A percentile compares a stretch with the other conserved stretches of the same genome.
phyloP scores from a whole-genome alignment of 64 coral and sea anemone species.

The Catalaphyllia jardinei region DNA sequence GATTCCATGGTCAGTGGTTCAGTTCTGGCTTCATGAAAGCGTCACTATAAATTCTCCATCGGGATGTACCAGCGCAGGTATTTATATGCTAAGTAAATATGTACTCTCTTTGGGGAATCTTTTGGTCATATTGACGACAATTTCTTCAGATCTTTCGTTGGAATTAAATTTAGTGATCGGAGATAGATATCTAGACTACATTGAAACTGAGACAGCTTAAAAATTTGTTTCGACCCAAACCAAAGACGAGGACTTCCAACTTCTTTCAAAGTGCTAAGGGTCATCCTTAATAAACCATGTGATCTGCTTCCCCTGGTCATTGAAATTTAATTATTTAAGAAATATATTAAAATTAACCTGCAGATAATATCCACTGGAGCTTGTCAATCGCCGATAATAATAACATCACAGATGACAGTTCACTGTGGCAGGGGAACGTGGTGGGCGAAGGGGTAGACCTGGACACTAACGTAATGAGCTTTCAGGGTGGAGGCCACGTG shows the following conservation, averaged over 20 bases:
- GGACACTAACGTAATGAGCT: constrained; percentile 25
- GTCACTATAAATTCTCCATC: not conserved
- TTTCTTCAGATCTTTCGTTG: too few relatives aligned
- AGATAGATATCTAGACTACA: too few relatives aligned
- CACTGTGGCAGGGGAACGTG: not conserved
- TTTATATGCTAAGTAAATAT: not conserved
- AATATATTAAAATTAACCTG: not conserved
- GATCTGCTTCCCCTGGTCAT: too few relatives aligned
- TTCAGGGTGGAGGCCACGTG: constrained; percentile 31
- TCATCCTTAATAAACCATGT: too few relatives aligned
- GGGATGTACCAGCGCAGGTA: constrained; percentile 9
- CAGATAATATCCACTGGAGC: constrained; percentile 19
- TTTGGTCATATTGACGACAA: too few relatives aligned
- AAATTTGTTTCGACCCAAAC: too few relatives aligned
- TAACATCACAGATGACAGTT: constrained; percentile 2
- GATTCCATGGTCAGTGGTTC: constrained; percentile 10
- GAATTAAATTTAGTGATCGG: too few relatives aligned
- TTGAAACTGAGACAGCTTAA: too few relatives aligned
- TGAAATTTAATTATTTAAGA: not conserved
- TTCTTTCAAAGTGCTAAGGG: too few relatives aligned
- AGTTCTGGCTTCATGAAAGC: constrained; percentile 12
- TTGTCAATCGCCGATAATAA: not conserved
- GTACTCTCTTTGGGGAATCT: too few relatives aligned
- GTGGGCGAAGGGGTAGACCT: constrained; percentile 1
- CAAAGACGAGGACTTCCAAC: too few relatives aligned